A percentile compares a stretch with the other conserved stretches of the same genome.
phyloP scores from a whole-genome alignment of 1,140 invertebrate species.

The Musca domestica region DNA sequence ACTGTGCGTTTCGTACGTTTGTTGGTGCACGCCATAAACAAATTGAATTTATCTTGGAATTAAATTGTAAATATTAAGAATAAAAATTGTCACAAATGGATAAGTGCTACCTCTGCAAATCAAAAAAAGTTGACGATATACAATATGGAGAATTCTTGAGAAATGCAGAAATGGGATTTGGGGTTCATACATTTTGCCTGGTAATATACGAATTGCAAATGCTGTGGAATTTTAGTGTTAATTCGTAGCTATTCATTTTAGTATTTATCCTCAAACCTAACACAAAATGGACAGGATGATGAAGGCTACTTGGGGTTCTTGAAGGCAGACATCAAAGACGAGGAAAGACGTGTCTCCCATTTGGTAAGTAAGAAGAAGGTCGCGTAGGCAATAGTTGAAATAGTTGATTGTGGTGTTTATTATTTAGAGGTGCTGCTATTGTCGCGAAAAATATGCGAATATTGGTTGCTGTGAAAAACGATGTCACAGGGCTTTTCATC shows the following conservation, averaged over 20 bases:
- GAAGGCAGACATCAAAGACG: conserved; percentile 59
- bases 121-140: conserved; percentile 15
- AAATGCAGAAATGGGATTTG: conserved; percentile 15
- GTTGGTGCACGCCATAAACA: no score
- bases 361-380: conserved; percentile 57
- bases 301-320: conserved; percentile 66
- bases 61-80: not conserved
- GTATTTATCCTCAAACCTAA: conserved; percentile 59
- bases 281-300: conserved; percentile 60
- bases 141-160: conserved; percentile 30
- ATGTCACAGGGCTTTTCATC: conserved; percentile 64
- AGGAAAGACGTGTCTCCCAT: conserved; percentile 58
- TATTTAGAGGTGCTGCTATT: conserved; percentile 63
- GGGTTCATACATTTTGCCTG: conserved; percentile 33
- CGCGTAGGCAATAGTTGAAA: not conserved
- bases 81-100: conserved; percentile 4
- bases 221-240: not conserved
- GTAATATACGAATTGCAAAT: conserved; percentile 23
- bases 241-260: conserved; percentile 23
- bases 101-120: conserved; percentile 25
- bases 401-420: conserved; percentile 30
- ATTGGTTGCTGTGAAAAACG: conserved; percentile 59
- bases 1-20: no score
- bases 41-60: not conserved
- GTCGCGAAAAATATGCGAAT: conserved; percentile 59